Evolutionary conservation across 2,113 vertebrate species (phyloP), one percentile per base, ranked within the genome.

Genomic region (Cettia cetti): DNA sequence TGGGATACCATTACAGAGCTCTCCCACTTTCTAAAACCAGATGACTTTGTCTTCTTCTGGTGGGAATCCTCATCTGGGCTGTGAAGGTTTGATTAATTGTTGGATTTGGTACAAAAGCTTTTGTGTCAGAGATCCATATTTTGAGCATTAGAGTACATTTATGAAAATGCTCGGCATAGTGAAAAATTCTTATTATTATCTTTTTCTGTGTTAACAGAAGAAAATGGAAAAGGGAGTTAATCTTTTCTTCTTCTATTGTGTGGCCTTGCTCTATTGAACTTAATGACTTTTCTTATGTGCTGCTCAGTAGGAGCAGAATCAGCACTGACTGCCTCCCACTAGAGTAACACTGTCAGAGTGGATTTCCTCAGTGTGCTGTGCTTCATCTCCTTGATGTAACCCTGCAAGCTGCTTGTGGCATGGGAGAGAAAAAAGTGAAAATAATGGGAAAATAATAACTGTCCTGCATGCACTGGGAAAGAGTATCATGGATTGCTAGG

Each of bases 151-250:
- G 27, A 78, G 39, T 22, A 42, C 30, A 80, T 72, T 65, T 87
- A 69, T 86, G 60, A n/a, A 94, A 86, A 68, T 84, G 1, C 15
- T 56, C 18, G 14, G 17, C 88, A 63, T 26, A 37, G n/a, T 1
- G 15, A 86, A 33, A 42, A 82, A 85, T 13, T 15, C 0, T 13
- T 13, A 52, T 72, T 77, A 64, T 82, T 9, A 28, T 69, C 54
- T 82, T 90, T 54, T 92, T 65, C 35, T 77, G 7, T 86, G 59
- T 59, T 94, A 81, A 45, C 39, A 89, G 64, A 75, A 86, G 72
- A 89, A 95, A 96, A 92, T 93, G 64, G 50, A 89, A 90, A 89
- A 81, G 19, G 8, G 42, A 89, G 28, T 47, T 59, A 93, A 90
- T 94, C 24, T 94, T 92, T 93, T 65, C 54, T 82, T 40, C 44